phyloP scores from a whole-genome alignment of 2,113 vertebrate genomes.

The Dipodomys stephensi region DNA sequence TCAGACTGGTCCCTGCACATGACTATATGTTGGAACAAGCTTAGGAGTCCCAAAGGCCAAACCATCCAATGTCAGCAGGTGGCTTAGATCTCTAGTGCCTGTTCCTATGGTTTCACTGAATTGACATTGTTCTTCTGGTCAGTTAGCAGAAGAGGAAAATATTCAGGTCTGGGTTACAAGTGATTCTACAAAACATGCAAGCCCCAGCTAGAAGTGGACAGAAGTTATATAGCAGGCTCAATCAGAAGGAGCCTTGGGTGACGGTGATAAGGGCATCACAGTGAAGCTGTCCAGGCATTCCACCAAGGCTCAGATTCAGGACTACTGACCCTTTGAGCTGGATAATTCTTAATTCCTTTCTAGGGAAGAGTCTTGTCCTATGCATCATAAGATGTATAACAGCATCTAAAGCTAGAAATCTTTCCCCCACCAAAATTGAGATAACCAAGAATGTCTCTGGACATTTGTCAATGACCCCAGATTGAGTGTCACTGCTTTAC shows the following conservation, averaged over 20 bases:
- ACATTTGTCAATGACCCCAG: background rate
- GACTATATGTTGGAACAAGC: background rate
- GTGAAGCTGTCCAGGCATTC: background rate
- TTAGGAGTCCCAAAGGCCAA: background rate
- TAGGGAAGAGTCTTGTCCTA: background rate
- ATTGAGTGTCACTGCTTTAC: background rate
- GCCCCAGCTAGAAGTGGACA: background rate
- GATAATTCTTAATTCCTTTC: background rate
- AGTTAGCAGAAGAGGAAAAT: background rate
- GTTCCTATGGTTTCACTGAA: background rate
- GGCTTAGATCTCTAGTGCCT: background rate
- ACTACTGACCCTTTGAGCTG: background rate
- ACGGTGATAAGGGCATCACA: background rate
- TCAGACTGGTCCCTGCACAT: background rate
- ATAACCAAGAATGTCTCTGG: background rate
- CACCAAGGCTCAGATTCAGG: background rate
- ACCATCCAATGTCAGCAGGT: background rate
- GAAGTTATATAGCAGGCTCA: background rate
- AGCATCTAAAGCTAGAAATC: background rate
- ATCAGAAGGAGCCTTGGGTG: background rate
- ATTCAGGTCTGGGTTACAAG: background rate
- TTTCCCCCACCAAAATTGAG: background rate
- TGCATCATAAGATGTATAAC: background rate
- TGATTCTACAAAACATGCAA: background rate
- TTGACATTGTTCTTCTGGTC: background rate